phyloP scores from a whole-genome alignment of 2,797 vertebrate genomes.

The Hydrocynus forskahlii region DNA sequence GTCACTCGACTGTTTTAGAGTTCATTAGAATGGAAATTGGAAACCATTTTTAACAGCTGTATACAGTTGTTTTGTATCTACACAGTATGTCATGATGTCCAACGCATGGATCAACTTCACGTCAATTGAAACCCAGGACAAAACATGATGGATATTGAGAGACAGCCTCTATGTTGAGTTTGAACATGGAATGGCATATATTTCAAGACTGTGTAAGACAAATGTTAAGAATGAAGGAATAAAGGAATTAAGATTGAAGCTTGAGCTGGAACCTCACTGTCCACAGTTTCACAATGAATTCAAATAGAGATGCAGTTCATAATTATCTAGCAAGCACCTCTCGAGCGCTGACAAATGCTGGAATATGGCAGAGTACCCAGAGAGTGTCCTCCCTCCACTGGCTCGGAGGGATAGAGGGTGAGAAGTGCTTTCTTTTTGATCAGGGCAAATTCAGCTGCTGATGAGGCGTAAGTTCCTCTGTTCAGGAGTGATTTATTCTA shows the following conservation, averaged over 20 bases:
- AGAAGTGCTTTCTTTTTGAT: constrained; percentile 58
- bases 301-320: background rate
- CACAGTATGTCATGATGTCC: background rate
- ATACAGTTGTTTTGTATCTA: constrained; percentile 6
- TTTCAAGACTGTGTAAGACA: background rate
- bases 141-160: background rate
- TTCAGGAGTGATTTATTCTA: constrained; percentile 83
- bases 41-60: constrained; percentile 8
- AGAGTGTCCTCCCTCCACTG: constrained; percentile 27
- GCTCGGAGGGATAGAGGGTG: constrained; percentile 34
- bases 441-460: constrained; percentile 72
- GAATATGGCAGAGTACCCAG: background rate
- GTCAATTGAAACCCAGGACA: background rate
- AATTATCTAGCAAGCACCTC: constrained; percentile 22
- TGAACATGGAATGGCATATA: background rate
- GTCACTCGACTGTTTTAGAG: constrained; percentile 19
- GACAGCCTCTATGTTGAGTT: background rate
- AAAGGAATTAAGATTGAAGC: constrained; percentile 15
- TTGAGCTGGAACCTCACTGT: background rate
- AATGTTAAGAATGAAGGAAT: background rate
- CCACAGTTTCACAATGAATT: background rate
- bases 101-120: background rate
- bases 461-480: constrained; percentile 77
- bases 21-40: constrained; percentile 35
- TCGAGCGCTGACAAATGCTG: background rate